Conservation (phyloP, 2,888 invertebrate species). For the Spisula solida region DNA sequence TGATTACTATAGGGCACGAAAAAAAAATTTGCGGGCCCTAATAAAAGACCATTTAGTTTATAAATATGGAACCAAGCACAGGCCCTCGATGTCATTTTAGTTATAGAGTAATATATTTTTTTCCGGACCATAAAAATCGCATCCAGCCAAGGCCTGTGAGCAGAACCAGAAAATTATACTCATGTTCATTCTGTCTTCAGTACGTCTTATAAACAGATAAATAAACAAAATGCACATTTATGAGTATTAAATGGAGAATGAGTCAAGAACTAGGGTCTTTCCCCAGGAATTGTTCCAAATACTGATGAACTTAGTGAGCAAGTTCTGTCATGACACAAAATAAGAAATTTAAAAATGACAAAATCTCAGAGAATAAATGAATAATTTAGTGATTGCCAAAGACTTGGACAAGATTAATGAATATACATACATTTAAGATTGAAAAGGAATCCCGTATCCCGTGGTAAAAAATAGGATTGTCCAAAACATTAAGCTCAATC, state of each 20-base stretch:
- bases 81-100: no score
- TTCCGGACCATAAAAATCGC: no score
- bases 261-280: conserved; percentile 3
- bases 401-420: neutral
- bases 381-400: neutral
- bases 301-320: neutral
- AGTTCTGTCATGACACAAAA: conserved; percentile 11
- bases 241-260: neutral
- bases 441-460: neutral
- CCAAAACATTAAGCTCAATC: neutral
- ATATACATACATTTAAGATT: neutral
- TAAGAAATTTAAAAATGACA: neutral
- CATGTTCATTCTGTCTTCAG: neutral
- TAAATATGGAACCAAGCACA: no score
- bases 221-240: neutral
- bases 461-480: neutral
- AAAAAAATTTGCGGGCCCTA: no score
- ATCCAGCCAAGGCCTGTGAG: no score
- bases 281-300: conserved; percentile 5
- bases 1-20: no score
- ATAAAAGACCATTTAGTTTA: no score
- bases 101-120: no score
- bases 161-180: no score
- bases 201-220: neutral
- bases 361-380: neutral